Base-by-base conservation (phyloP, 2,113 vertebrate genomes). In the Manacus vitellinus region DNA sequence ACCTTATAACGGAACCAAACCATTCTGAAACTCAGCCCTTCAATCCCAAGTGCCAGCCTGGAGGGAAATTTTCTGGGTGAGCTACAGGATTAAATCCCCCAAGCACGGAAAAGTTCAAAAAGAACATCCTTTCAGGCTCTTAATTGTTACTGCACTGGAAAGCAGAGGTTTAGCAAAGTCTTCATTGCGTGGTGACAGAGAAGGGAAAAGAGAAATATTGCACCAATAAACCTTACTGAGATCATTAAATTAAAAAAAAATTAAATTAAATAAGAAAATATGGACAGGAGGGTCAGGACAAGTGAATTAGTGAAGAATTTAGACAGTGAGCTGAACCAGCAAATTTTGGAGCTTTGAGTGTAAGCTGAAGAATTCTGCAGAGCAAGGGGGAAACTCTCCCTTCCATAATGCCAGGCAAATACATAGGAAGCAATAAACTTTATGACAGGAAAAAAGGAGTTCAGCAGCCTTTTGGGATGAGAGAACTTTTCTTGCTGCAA, bases 391-490 rank as follows among this genome's bases (percentile, higher is more conserved):
- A 88, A 79, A 12, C 39, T 52, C 41, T 28, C n/a, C 58, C 41
- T 44, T 72, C 84, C 77, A 4, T 12, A 46, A 16, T 28, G 35
- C 25, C 76, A 94, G 71, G 85, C 21, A 76, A 63, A 84, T 13
- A 47, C 5, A 65, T 31, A 95, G 96, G 95, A 96, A 97, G 94
- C 96, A 96, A 92, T 97, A 94, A 97, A 65, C 20, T 97, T 98
- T 97, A 97, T 37, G 75, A 41, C 39, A 65, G 78, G 17, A 28
- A 55, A 56, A 92, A 81, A 91, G 39, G 30, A 80, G 27, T 54
- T 59, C 51, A 76, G 24, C 8, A 61, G 70, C 8, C 91, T 88
- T 95, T 55, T 70, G 89, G 96, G 96, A 95, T 44, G 55, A 68
- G 96, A 95, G 92, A 66, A 6, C 15, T 71, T 56, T 56, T 80